phyloP scores from a whole-genome alignment of 2,888 invertebrate genomes.

The Mythimna pallens region DNA sequence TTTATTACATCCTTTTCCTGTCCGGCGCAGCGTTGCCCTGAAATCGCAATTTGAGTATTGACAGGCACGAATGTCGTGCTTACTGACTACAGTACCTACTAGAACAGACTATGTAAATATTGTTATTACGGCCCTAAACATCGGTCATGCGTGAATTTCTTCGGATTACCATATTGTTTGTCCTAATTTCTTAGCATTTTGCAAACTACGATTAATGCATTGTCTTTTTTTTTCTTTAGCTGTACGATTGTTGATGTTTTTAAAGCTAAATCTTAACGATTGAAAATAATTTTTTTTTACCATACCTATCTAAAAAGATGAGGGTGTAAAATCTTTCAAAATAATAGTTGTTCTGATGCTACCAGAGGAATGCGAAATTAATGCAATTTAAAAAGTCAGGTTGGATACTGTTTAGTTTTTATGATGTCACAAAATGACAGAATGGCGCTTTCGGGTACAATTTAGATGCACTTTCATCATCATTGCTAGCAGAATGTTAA shows the following conservation, averaged over 20 bases:
- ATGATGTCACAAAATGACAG: no score
- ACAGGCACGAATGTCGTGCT: conserved; percentile 46
- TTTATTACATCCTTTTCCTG: conserved; percentile 46
- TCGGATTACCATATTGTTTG: conserved; percentile 76
- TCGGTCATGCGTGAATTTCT: conserved; percentile 68
- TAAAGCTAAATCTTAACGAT: background rate
- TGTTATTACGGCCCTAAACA: conserved; percentile 52
- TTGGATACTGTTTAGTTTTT: no score
- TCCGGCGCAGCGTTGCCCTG: conserved; percentile 26
- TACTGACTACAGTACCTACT: background rate
- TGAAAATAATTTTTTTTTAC: background rate
- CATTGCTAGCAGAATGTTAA: no score
- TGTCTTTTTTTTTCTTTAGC: conserved; percentile 20
- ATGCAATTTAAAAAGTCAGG: no score
- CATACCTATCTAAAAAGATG: background rate
- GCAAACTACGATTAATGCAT: conserved; percentile 58
- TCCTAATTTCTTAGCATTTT: conserved; percentile 69
- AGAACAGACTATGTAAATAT: conserved; percentile 45
- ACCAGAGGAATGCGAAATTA: no score
- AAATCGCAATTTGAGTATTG: conserved; percentile 46
- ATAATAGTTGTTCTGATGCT: no score
- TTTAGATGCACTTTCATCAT: no score
- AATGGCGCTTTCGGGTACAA: background rate
- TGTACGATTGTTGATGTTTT: background rate
- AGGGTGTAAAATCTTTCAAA: background rate